These are phyloP conservation scores for Meiosimyza decipiens DNA, from an alignment of 2,888 invertebrate genomes.

Conservation along the genomic window DNA sequence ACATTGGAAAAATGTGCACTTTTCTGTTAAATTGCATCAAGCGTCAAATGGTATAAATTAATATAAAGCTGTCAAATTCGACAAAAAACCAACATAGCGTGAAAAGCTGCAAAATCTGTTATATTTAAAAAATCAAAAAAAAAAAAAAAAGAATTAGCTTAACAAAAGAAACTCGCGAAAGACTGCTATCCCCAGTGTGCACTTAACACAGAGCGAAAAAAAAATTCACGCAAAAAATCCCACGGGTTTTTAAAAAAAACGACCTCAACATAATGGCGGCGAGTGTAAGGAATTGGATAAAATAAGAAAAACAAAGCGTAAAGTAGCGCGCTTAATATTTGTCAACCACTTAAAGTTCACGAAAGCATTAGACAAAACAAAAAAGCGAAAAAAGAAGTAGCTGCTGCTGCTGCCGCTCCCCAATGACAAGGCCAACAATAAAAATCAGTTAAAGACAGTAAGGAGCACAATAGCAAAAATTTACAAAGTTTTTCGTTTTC, in stretches of 20 bases:
- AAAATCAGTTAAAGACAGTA: background rate
- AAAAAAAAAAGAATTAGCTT: too few relatives aligned
- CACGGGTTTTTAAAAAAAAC: too few relatives aligned
- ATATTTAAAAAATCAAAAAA: too few relatives aligned
- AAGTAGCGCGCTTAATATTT: slow-evolving; percentile 3
- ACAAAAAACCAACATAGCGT: background rate
- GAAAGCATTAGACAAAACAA: background rate
- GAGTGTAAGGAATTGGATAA: background rate
- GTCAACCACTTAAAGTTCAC: slow-evolving; percentile 17
- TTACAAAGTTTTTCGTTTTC: background rate
- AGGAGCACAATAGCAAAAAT: background rate
- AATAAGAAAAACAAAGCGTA: background rate
- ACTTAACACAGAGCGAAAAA: background rate
- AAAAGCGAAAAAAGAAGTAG: too few relatives aligned
- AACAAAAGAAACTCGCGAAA: background rate
- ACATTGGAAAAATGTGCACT: too few relatives aligned
- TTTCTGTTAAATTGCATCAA: background rate
- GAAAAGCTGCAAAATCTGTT: background rate
- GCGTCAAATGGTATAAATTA: slow-evolving; percentile 3
- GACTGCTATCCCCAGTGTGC: background rate
- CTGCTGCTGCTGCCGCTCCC: background rate
- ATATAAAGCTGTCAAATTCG: slow-evolving; percentile 3
- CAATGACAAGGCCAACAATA: background rate
- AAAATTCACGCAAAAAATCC: too few relatives aligned
- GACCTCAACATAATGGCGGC: background rate